Evolutionary conservation across 2,888 invertebrate species (phyloP), one percentile per base, ranked within the genome.

Genomic region (Aphidius colemani): DNA sequence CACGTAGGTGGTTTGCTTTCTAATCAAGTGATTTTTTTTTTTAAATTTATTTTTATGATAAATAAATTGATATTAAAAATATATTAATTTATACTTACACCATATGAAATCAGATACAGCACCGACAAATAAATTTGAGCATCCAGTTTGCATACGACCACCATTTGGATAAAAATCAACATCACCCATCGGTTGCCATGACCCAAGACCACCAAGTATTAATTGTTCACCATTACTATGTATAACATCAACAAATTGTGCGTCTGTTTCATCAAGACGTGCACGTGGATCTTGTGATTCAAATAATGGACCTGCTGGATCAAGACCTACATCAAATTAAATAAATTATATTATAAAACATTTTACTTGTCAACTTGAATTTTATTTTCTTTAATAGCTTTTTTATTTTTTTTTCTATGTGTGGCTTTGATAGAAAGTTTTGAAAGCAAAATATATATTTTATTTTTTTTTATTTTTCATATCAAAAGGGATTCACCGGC

Each of bases 111-210:
- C 95, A 1, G 93, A 92, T 10, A 95, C 93, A 0, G 95, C 95
- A 1, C 95, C 95, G 0, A 96, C 89, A 79, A 96, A 95, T 74
- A 96, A 86, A 83, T 95, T 95, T 58, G 93, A 93, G 78, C 96
- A 96, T 2, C 96, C 96, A 71, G 92, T 94, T 79, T 96, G 95
- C 82, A 95, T 94, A 53, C 94, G 86, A 0, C 96, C 96, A 0
- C 96, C 96, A 73, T 96, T 96, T 0, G 95, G 95, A 81, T 95
- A 95, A 78, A 93, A 95, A 81, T 94, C 95, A 0, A 95, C 95
- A 78, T 95, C 92, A 0, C 96, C 96, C 86, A 96, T 91, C 0
- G 94, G 93, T 79, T 95, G 94, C 84, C 94, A 95, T 0, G 94
- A 93, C 6, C 94, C 94, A 30, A 94, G 83, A 0, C 96, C 96